These are phyloP conservation scores for Lacerta viridis DNA, from an alignment of 2,797 vertebrate species.

Conservation along the genomic window DNA sequence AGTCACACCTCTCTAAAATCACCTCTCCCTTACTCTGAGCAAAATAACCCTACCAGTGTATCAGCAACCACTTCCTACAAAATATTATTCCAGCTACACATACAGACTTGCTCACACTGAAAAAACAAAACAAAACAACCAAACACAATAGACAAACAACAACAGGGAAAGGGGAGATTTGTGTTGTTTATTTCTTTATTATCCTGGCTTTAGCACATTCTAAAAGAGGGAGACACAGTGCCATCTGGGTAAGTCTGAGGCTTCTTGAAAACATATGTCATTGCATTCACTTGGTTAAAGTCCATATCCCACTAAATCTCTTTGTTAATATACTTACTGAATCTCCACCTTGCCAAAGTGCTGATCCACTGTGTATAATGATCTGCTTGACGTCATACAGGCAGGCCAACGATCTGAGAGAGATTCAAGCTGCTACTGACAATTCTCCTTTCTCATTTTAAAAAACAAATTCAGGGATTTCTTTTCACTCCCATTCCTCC, in stretches of 20 bases:
- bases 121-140: no score
- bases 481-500: neutral
- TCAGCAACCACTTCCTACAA: no score
- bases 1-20: neutral
- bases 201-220: neutral
- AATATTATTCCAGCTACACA: neutral
- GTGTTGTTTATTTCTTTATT: neutral
- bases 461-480: neutral
- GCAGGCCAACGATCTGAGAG: neutral
- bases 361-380: conserved; percentile 15
- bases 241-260: neutral
- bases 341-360: neutral
- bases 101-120: no score
- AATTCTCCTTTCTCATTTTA: neutral
- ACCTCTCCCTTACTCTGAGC: neutral
- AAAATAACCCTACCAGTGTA: no score
- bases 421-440: neutral
- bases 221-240: neutral
- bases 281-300: conserved; percentile 1
- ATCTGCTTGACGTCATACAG: neutral
- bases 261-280: conserved; percentile 12
- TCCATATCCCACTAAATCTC: conserved; percentile 6
- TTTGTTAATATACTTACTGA: conserved; percentile 21
- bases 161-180: neutral
- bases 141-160: neutral